Conservation (phyloP, 2,888 invertebrate genomes). For the Melanargia galathea region DNA sequence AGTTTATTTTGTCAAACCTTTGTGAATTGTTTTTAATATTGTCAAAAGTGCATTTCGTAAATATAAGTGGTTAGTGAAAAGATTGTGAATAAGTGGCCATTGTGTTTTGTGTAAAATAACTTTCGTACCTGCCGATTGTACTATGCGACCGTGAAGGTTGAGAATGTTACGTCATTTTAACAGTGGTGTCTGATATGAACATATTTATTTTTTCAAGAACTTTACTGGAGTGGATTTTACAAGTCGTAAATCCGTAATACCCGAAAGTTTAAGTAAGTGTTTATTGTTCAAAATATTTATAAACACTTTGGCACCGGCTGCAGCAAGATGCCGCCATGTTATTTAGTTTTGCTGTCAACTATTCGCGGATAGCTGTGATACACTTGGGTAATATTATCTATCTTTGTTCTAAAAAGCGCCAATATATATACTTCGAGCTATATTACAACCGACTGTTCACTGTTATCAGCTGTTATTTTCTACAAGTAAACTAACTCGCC, state of each 20-base stretch:
- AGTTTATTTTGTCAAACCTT: constrained; percentile 62
- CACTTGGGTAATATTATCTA: constrained; percentile 44
- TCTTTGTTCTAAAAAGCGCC: constrained; percentile 31
- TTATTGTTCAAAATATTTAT: constrained; percentile 56
- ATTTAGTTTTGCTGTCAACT: constrained; percentile 79
- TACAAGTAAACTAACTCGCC: constrained; percentile 28
- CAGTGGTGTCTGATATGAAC: constrained; percentile 74
- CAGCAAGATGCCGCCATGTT: constrained; percentile 80
- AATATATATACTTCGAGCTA: constrained; percentile 8
- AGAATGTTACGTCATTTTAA: constrained; percentile 82
- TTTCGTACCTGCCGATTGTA: constrained; percentile 62
- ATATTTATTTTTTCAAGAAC: constrained; percentile 60
- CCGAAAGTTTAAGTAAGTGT: constrained; percentile 56
- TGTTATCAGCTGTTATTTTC: constrained; percentile 30
- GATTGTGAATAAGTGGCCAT: constrained; percentile 48
- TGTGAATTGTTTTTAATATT: constrained; percentile 44
- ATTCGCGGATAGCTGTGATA: constrained; percentile 64
- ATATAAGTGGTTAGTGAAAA: constrained; percentile 49
- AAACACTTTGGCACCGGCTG: constrained; percentile 73
- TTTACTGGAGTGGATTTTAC: constrained; percentile 58
- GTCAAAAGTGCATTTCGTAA: constrained; percentile 52
- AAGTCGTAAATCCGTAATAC: constrained; percentile 52
- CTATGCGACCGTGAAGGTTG: constrained; percentile 82
- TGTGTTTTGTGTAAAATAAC: constrained; percentile 49
- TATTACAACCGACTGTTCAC: constrained; percentile 8